Base-by-base conservation (phyloP, 2,113 vertebrate species). In the Pelmatolapia mariae region DNA sequence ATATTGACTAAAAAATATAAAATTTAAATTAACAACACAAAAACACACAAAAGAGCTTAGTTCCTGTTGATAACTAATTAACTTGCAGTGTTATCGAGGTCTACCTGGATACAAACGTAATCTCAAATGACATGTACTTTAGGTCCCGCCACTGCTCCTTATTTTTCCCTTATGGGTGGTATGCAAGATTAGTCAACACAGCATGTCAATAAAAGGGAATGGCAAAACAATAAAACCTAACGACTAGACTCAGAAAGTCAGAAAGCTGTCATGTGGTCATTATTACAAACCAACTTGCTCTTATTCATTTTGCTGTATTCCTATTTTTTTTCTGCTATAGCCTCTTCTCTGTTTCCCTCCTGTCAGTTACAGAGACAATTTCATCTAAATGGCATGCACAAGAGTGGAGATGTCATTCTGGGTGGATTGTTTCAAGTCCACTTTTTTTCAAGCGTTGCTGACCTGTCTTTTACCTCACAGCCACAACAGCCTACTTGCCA, bases 351-450 rank as follows among this genome's bases (percentile, higher is more conserved):
- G 16, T 11, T 73, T 50, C 78, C 90, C 24, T 66, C 80, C 1
- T 94, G 93, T 54, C 40, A 13, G 5, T 76, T 91, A 84, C 89
- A 68, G 22, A 36, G 76, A 68, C 53, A 82, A 7, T 94, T 94
- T 91, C 13, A 83, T 63, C 81, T 91, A 6, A 94, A 92, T 66
- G 87, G 84, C 13, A 86, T 94, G 68, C 89, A 92, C 56, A 89
- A 87, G 45, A 3, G 68, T 50, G 93, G 92, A 76, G 90, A 94
- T 87, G 71, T 93, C 12, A 15, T 92, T 66, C 22, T 94, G 2
- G 93, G 93, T 63, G 93, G 93, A 2, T 18, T 94, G 7, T 94
- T 94, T 86, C 4, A 50, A 45, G 11, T 88, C 1, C 82, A 93
- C 56, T 91, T 87, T 12, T 85, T 84, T 38, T 86, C 91, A 50